Conservation (phyloP, 2,888 invertebrate genomes). For the Drosophila mimetica region DNA sequence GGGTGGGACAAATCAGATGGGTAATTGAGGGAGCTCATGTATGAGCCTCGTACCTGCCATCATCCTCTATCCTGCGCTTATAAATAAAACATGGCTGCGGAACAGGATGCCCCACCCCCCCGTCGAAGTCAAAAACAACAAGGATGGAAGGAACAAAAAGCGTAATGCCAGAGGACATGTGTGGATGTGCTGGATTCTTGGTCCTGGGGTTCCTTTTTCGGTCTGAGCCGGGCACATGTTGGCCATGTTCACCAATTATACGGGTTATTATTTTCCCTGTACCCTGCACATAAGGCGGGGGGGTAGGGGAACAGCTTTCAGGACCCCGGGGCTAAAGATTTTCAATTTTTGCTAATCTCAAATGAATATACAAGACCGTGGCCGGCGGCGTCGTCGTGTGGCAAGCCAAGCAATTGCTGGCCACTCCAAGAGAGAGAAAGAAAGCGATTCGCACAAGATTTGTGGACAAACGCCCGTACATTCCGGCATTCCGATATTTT, state of each 20-base stretch:
- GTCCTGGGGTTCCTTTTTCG: slow-evolving; percentile 5
- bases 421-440: slow-evolving; percentile 2
- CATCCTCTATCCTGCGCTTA: slow-evolving; percentile 36
- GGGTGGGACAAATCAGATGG: slow-evolving; percentile 48
- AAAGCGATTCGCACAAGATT: slow-evolving; percentile 30
- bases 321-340: slow-evolving; percentile 65
- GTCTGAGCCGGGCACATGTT: slow-evolving; percentile 44
- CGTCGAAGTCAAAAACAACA: slow-evolving; percentile 38
- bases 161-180: slow-evolving; percentile 41
- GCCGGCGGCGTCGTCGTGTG: slow-evolving; percentile 56
- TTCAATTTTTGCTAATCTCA: slow-evolving; percentile 81
- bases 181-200: slow-evolving; percentile 11
- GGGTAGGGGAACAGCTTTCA: slow-evolving; percentile 48
- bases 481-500: slow-evolving; percentile 6
- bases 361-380: slow-evolving; percentile 74
- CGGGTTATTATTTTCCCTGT: slow-evolving; percentile 65
- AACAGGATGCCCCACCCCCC: slow-evolving; percentile 36
- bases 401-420: slow-evolving; percentile 53
- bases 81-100: slow-evolving; percentile 70
- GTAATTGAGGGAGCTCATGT: slow-evolving; percentile 41
- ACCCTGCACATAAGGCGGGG: background rate
- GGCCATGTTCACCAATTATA: slow-evolving; percentile 74
- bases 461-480: slow-evolving; percentile 16
- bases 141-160: slow-evolving; percentile 15
- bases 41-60: slow-evolving; percentile 16